Conservation (phyloP, 2,888 invertebrate species). For the Epistrophe eligans region DNA sequence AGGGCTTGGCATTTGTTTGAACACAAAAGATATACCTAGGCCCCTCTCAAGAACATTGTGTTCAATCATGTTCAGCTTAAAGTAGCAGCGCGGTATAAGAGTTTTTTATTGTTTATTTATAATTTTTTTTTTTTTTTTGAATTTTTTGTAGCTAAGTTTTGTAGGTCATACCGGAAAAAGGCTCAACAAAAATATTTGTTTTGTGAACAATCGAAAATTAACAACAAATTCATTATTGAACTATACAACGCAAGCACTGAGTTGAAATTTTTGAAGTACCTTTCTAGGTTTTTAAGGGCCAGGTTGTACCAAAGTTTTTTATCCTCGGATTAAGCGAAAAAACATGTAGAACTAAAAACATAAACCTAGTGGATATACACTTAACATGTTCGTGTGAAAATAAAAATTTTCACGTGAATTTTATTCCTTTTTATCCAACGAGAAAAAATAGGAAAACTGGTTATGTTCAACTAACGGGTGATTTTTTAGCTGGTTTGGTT, state of each 20-base stretch:
- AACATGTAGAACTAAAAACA: no score
- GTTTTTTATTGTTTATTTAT: constrained; percentile 28
- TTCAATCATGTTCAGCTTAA: constrained; percentile 59
- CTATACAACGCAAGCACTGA: not conserved
- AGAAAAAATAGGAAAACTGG: no score
- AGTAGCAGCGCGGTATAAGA: constrained; percentile 21
- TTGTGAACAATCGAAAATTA: not conserved
- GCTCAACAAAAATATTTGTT: not conserved
- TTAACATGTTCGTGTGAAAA: no score
- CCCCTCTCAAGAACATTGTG: constrained; percentile 44
- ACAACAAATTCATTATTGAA: not conserved
- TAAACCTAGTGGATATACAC: no score
- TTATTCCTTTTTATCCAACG: no score
- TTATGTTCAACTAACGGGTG: no score
- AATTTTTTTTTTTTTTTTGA: constrained; percentile 25
- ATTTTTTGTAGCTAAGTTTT: constrained; percentile 18
- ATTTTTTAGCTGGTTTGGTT: no score
- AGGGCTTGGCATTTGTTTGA: constrained; percentile 64
- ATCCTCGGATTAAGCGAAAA: no score
- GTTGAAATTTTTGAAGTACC: not conserved
- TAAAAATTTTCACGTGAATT: no score
- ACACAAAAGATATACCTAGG: constrained; percentile 44
- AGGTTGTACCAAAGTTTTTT: no score
- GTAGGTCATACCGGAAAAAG: constrained; percentile 39
- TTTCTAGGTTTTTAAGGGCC: no score